Conservation (phyloP, 2,888 invertebrate genomes). For the Harpalus rubripes region DNA sequence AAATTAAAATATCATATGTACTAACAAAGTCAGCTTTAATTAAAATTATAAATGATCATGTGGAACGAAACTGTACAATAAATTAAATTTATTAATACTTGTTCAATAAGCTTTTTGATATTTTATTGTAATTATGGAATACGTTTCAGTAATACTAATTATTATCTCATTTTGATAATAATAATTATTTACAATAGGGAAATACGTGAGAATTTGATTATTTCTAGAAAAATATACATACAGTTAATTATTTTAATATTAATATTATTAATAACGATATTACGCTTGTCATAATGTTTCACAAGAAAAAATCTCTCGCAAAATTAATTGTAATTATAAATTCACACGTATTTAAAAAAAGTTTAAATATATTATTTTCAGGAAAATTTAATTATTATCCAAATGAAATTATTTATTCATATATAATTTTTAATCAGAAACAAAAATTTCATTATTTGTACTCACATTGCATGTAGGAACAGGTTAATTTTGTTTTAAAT, state of each 20-base stretch:
- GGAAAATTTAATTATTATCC: slow-evolving; percentile 1
- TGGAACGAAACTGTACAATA: slow-evolving; percentile 30
- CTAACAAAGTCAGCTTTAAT: slow-evolving; percentile 33
- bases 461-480: too few relatives aligned
- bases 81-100: slow-evolving; percentile 36
- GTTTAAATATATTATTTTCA: not conserved
- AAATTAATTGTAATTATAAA: not conserved
- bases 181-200: not conserved
- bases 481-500: too few relatives aligned
- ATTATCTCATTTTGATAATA: not conserved
- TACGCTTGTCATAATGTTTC: not conserved
- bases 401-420: not conserved
- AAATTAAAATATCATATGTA: slow-evolving; percentile 28
- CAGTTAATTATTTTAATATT: not conserved
- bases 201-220: not conserved
- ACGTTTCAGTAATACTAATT: not conserved
- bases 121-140: slow-evolving; percentile 27
- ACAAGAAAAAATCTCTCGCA: not conserved
- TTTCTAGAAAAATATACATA: not conserved
- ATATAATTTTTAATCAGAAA: too few relatives aligned
- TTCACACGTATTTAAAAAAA: not conserved
- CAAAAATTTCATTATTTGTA: too few relatives aligned
- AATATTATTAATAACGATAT: not conserved
- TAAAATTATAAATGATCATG: slow-evolving; percentile 30
- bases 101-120: slow-evolving; percentile 17